Evolutionary conservation across 2,113 vertebrate species (phyloP), one percentile per base, ranked within the genome.

Genomic region (Hystrix brachyura): DNA sequence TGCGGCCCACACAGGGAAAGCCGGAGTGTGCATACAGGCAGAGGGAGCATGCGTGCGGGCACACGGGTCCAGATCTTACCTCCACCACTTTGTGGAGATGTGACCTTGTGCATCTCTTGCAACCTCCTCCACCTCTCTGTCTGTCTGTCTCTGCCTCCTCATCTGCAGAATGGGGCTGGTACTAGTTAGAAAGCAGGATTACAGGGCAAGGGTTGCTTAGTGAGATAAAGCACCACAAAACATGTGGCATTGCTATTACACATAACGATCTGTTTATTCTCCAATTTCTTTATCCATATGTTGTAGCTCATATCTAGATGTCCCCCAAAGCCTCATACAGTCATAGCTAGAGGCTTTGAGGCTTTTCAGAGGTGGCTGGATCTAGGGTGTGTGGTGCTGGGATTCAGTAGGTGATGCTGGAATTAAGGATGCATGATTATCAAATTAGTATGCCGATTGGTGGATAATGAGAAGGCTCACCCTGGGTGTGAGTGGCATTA

Each of bases 121-220:
- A 74, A 57, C 15, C 32, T 25, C 53, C 25, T 17, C 25, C 10
- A 57, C 4, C 5, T 14, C 46, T 48, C 23, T 34, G 11, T 48
- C 57, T 57, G 48, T 51, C 62, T 74, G 76, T 57, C 46, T 13
- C 65, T 14, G 3, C 51, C 29, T 79, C 76, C 8, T 34, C 18
- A 32, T 79, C 51, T n/a, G 29, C 55, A 64, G 46, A 80, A 43
- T 13, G 10, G 32, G 38, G 21, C n/a, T 23, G 46, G 29, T 53
- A 57, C 53, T n/a, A 8, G 11, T n/a, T 19, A 27, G 2, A 15
- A 60, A 3, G 6, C 12, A 65, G 25, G 27, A 64, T 29, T 64
- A 34, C 1, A 3, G 4, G 15, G 11, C 8, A 29, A 19, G 29
- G 3, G 19, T 5, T 4, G 13, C 48, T 34, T 21, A 25, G 0